Conservation (phyloP, 30 jellyfish, hydroid and myxozoan species). For the Rhopilema esculentum region DNA sequence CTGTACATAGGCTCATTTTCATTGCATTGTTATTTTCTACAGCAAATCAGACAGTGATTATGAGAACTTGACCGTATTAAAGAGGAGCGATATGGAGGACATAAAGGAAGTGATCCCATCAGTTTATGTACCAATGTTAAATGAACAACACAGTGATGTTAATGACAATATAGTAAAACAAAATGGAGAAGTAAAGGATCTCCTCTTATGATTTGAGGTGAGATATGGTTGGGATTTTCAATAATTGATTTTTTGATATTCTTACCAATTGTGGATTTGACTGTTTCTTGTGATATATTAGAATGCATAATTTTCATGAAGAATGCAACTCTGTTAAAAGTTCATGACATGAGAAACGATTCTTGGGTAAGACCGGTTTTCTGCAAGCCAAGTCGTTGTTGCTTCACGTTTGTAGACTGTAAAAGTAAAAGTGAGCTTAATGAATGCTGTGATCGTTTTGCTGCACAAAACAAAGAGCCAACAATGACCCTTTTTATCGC, state of each 20-base stretch:
- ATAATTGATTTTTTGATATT: background rate
- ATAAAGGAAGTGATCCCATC: background rate
- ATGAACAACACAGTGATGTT: conserved; percentile 10
- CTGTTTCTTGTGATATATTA: no score
- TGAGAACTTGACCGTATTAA: conserved; percentile 4
- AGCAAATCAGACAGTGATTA: conserved; percentile 16
- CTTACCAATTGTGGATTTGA: background rate
- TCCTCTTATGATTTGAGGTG: background rate
- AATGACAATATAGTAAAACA: conserved; percentile 18
- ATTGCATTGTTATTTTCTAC: background rate
- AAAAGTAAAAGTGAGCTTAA: no score
- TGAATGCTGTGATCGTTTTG: no score
- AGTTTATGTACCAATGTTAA: conserved; percentile 10
- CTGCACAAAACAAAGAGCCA: no score
- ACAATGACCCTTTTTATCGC: no score
- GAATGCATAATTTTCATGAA: no score
- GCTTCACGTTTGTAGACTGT: no score
- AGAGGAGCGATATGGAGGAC: background rate
- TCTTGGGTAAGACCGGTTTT: no score
- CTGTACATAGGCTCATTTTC: no score
- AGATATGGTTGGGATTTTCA: background rate
- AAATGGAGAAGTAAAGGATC: conserved; percentile 8
- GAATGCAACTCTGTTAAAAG: no score
- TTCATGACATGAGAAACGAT: no score
- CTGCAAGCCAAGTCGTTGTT: no score